phyloP scores from a whole-genome alignment of 2,888 invertebrate species.

The Sinopyrophorus schimmeli region DNA sequence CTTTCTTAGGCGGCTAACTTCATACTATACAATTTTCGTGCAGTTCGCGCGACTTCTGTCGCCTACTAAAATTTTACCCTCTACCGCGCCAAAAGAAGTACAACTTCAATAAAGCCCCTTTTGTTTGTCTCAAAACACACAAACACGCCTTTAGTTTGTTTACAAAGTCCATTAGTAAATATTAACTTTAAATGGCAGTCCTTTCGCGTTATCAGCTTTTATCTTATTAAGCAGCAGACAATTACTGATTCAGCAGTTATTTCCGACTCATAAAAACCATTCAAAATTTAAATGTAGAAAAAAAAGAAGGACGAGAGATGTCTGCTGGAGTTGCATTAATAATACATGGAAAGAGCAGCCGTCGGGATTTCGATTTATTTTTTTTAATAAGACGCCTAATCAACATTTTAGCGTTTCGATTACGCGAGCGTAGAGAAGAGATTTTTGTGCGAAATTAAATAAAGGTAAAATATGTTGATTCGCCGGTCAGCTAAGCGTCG shows the following conservation, averaged over 20 bases:
- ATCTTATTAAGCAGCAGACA: slow-evolving; percentile 31
- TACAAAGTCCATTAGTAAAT: slow-evolving; percentile 35
- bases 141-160: slow-evolving; percentile 22
- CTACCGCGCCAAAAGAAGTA: too few relatives aligned
- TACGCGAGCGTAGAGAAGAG: not conserved
- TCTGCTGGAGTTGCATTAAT: slow-evolving; percentile 28
- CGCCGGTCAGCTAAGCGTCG: slow-evolving; percentile 37
- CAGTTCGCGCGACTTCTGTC: too few relatives aligned
- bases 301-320: slow-evolving; percentile 10
- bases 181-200: slow-evolving; percentile 27
- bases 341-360: slow-evolving; percentile 29
- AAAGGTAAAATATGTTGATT: slow-evolving; percentile 31
- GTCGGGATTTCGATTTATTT: not conserved
- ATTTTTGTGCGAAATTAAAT: slow-evolving; percentile 8
- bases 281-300: slow-evolving; percentile 16
- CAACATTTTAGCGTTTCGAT: not conserved
- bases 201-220: slow-evolving; percentile 24
- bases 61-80: too few relatives aligned
- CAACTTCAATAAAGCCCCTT: too few relatives aligned
- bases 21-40: too few relatives aligned
- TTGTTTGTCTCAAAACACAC: not conserved
- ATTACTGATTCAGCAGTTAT: slow-evolving; percentile 37
- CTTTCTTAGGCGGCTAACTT: too few relatives aligned
- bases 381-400: not conserved
- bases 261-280: slow-evolving; percentile 8